A percentile compares a stretch with the other conserved stretches of the same genome.
Conservation (phyloP, 37 sponge, comb jelly and placozoan genomes). For the Halichondria panicea region DNA sequence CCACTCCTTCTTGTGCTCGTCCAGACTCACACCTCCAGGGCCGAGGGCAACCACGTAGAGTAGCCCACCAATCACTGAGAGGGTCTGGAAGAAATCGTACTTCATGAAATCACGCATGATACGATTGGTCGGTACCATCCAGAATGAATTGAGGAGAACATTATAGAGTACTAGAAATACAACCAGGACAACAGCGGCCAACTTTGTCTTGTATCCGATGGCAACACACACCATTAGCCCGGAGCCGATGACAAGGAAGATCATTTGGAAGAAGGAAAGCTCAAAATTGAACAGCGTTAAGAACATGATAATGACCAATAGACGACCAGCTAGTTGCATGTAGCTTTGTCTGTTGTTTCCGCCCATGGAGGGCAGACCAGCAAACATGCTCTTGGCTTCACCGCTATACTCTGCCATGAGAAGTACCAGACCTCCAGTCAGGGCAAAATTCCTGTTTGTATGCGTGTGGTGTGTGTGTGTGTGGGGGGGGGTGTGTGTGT, state of each 20-base stretch:
- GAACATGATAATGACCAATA: constrained; percentile 97
- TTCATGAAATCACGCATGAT: constrained; percentile 94
- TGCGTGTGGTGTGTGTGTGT: neutral
- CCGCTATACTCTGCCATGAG: constrained; percentile 89
- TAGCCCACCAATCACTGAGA: constrained; percentile 98
- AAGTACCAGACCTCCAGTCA: constrained; percentile 86
- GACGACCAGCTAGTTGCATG: constrained; percentile 95
- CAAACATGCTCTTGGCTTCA: constrained; percentile 96
- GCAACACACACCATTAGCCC: constrained; percentile 84
- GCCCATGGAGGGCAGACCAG: constrained; percentile 91
- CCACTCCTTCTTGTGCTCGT: constrained; percentile 98
- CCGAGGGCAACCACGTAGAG: constrained; percentile 94
- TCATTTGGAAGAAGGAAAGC: constrained; percentile 61
- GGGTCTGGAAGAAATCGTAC: constrained; percentile 98
- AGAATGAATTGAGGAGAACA: constrained; percentile 87
- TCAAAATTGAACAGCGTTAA: constrained; percentile 90
- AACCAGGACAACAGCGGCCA: constrained; percentile 89
- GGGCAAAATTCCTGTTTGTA: constrained; percentile 83
- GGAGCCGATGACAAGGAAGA: constrained; percentile 68
- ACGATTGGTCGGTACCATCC: constrained; percentile 70
- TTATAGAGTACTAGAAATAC: constrained; percentile 76
- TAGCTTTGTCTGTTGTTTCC: constrained; percentile 89
- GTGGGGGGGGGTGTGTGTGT: neutral
- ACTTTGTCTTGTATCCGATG: constrained; percentile 94
- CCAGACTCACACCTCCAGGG: constrained; percentile 96